Base-by-base conservation (phyloP, 2,797 vertebrate species). In the Schizopygopsis pylzovi region DNA sequence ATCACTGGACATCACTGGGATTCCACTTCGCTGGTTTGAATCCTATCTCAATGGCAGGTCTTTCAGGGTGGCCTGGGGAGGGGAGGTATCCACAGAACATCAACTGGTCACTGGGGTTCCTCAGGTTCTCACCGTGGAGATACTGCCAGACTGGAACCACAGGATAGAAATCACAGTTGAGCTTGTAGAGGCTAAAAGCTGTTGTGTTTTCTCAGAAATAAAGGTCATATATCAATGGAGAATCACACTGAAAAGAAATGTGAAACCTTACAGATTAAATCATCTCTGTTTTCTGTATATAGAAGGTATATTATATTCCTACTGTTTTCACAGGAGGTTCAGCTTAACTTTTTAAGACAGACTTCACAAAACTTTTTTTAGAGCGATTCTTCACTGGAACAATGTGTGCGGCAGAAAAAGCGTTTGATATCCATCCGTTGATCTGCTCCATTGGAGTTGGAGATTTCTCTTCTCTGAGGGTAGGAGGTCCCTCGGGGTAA, bases 381-480 rank as follows among this genome's bases (percentile, higher is more conserved):
- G 56, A 83, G 56, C 1, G 4, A 52, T 65, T 76, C 22, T 9
- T n/a, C 11, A 16, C 43, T 52, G 22, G 83, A 84, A 84, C 75
- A 78, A 56, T 54, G 75, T 43, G 63, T 22, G 41, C n/a, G 1
- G n/a, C 47, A 43, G 45, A 25, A 76, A 67, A 78, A 52, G 37
- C 41, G 0, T 10, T 43, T 43, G 41, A 43, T 43, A 43, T 43
- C 41, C 41, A 43, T 43, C 8, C 2, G 41, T 43, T 9, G 41
- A 10, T 43, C 41, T 43, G 54, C 56, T 20, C 72, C 56, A 84
- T 25, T 39, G 73, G 73, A 77, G 47, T 56, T 54, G 49, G 75
- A 68, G 28, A 54, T 68, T 84, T 79, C 13, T 56, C n/a, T 79
- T 72, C 84, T 85, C 77, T 20, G 54, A 80, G 76, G 65, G 65